Percentiles rank a stretch among this genome's conserved stretches.
These are phyloP conservation scores for Archips crataeganus DNA, from an alignment of 2,888 invertebrate genomes.

Conservation along the genomic window DNA sequence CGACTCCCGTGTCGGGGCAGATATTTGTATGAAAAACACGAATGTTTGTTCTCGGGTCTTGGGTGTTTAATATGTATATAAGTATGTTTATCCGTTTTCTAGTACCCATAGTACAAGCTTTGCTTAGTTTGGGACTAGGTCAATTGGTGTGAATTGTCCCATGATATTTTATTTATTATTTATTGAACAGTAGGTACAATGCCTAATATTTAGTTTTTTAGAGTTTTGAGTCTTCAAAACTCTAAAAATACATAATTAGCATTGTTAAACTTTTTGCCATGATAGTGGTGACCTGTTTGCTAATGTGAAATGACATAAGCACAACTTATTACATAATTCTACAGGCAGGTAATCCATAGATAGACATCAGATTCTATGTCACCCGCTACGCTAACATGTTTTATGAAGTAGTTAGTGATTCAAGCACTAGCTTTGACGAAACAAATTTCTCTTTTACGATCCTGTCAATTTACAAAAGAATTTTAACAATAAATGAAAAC, in stretches of 20 bases:
- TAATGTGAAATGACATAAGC: slow-evolving; percentile 6
- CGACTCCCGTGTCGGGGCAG: too few species aligned
- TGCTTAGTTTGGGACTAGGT: too few species aligned
- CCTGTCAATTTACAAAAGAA: slow-evolving; percentile 8
- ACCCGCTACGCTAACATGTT: slow-evolving; percentile 24
- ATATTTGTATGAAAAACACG: too few species aligned
- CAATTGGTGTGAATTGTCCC: too few species aligned
- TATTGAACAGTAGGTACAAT: neutral
- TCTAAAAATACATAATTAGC: neutral
- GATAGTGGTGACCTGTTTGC: neutral
- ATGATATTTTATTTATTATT: too few species aligned
- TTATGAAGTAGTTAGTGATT: neutral
- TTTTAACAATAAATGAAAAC: slow-evolving; percentile 10
- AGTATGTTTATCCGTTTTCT: too few species aligned
- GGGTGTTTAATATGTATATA: too few species aligned
- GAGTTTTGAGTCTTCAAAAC: neutral
- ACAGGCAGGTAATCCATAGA: slow-evolving; percentile 31
- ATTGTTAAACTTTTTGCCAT: neutral
- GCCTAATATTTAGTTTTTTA: neutral
- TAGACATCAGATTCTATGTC: slow-evolving; percentile 13
- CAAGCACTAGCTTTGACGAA: neutral
- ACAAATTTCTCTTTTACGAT: slow-evolving; percentile 19
- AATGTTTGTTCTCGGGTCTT: too few species aligned
- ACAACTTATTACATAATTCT: slow-evolving; percentile 38
- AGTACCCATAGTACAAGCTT: too few species aligned